Evolutionary conservation across 2,888 invertebrate species (phyloP).

Genomic region (Caenorhabditis afra): DNA sequence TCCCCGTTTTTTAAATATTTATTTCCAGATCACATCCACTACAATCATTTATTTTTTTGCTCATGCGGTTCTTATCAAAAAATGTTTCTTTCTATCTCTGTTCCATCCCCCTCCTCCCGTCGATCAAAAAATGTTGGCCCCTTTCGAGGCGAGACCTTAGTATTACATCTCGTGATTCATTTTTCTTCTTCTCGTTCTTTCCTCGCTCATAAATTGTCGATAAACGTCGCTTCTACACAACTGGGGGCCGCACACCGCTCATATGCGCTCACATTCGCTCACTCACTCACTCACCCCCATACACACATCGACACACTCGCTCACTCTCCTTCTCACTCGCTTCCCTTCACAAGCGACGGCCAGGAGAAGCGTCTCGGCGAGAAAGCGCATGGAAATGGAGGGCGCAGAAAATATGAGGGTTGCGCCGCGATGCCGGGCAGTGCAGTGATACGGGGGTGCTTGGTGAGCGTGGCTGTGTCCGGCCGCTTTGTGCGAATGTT

Average conservation of each 20-base stretch:
- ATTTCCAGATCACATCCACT: neutral
- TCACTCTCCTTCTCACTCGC: too few species aligned
- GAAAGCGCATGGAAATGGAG: too few species aligned
- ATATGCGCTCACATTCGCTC: neutral
- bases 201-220: conserved; percentile 21
- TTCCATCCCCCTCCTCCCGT: too few species aligned
- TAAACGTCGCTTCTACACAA: neutral
- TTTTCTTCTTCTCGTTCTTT: conserved; percentile 33
- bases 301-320: neutral
- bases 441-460: too few species aligned
- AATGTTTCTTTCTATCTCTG: neutral
- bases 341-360: too few species aligned
- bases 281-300: neutral
- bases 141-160: conserved; percentile 13
- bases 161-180: conserved; percentile 32
- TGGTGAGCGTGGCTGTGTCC: too few species aligned
- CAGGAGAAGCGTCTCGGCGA: too few species aligned
- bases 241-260: neutral
- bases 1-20: conserved; percentile 1
- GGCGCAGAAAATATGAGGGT: too few species aligned
- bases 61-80: conserved; percentile 30
- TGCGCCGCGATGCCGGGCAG: too few species aligned
- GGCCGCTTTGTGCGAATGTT: too few species aligned
- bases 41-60: conserved; percentile 1
- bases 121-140: conserved; percentile 4